A percentile compares a stretch with the other conserved stretches of the same genome.
Conservation (phyloP, 2,797 vertebrate species). For the Benthosema pterotum region DNA sequence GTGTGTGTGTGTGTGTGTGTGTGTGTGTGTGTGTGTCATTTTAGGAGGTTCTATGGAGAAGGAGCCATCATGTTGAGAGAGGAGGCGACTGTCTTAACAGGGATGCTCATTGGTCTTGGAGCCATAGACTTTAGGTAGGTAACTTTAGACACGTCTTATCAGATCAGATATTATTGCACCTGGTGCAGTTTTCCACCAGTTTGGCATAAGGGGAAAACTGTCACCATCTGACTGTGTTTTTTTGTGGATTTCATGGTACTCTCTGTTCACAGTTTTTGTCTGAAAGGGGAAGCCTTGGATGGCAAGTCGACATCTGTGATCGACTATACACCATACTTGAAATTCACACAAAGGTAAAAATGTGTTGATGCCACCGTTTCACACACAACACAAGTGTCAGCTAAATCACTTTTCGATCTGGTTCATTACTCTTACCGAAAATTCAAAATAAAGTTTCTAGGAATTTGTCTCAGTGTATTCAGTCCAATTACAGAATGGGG, state of each 20-base stretch:
- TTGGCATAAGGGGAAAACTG: too few species aligned
- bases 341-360: conserved; percentile 96
- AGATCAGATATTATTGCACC: too few species aligned
- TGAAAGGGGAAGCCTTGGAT: conserved; percentile 94
- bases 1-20: too few species aligned
- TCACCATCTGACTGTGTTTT: too few species aligned
- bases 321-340: conserved; percentile 96
- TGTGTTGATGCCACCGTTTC: too few species aligned
- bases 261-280: conserved; percentile 86
- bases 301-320: conserved; percentile 93
- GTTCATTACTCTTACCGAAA: too few species aligned
- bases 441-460: too few species aligned
- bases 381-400: too few species aligned
- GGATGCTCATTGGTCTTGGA: conserved; percentile 96
- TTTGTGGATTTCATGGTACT: not conserved
- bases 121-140: conserved; percentile 93
- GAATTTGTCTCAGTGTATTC: too few species aligned
- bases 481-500: too few species aligned
- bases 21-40: conserved; percentile 7
- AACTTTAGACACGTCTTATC: not conserved
- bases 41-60: conserved; percentile 93
- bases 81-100: conserved; percentile 92
- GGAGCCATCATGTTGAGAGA: conserved; percentile 96
- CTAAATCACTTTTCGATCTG: too few species aligned
- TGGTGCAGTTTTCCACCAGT: too few species aligned